These are phyloP conservation scores for Diabrotica undecimpunctata DNA, from an alignment of 1,140 invertebrate species.

Conservation along the genomic window DNA sequence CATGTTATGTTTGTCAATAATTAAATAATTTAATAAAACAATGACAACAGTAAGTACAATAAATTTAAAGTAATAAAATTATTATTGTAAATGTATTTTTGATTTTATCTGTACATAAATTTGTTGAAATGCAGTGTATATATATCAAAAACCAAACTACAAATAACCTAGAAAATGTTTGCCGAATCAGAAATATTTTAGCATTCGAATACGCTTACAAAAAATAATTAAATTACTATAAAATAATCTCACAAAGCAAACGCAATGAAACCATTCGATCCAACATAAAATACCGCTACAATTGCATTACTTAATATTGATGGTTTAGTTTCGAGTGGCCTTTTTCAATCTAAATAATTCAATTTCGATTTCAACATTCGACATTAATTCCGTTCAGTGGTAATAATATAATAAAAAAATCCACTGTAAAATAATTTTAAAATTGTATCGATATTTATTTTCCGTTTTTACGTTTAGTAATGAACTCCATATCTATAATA, in stretches of 20 bases:
- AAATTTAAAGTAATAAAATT: too few species aligned
- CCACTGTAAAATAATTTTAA: background rate
- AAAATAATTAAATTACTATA: background rate
- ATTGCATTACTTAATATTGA: background rate
- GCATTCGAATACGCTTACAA: background rate
- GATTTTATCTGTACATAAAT: background rate
- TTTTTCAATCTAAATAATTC: background rate
- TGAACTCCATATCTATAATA: too few species aligned
- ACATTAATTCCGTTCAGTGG: background rate
- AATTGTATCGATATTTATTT: background rate
- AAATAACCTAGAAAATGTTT: background rate
- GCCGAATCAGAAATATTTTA: background rate
- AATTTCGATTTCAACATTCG: background rate
- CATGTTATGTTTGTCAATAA: too few species aligned
- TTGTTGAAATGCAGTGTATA: background rate
- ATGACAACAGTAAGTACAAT: too few species aligned
- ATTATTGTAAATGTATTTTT: background rate
- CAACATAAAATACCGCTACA: background rate
- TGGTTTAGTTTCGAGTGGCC: background rate
- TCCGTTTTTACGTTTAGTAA: too few species aligned
- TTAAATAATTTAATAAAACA: too few species aligned
- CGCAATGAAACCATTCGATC: background rate
- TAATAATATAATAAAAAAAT: background rate
- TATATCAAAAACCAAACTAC: background rate
- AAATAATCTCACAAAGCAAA: background rate